phyloP scores from a whole-genome alignment of 2,797 vertebrate genomes.

The Rachycentron canadum region DNA sequence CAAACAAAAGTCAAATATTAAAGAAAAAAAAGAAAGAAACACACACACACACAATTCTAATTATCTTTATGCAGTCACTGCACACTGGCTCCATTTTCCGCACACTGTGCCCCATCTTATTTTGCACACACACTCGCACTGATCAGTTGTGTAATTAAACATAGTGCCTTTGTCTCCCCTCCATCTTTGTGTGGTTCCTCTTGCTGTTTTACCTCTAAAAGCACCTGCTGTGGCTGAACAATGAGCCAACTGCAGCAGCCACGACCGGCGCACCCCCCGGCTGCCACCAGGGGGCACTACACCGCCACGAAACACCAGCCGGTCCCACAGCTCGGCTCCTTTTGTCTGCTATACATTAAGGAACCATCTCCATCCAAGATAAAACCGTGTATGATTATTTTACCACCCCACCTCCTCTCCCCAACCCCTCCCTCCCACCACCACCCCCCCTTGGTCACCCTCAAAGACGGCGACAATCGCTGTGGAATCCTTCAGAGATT shows the following conservation, averaged over 20 bases:
- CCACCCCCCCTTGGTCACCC: not conserved
- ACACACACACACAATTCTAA: not conserved
- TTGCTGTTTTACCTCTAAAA: slow-evolving; percentile 43
- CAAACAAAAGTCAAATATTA: not conserved
- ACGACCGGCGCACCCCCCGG: not conserved
- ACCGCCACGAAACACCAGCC: slow-evolving; percentile 36
- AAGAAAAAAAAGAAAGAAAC: not conserved
- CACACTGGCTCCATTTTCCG: not conserved
- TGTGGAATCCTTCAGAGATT: slow-evolving; percentile 66
- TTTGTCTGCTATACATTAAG: slow-evolving; percentile 75
- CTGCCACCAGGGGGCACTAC: slow-evolving; percentile 70
- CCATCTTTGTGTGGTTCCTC: slow-evolving; percentile 26
- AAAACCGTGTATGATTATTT: slow-evolving; percentile 67
- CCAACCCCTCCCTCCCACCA: slow-evolving; percentile 7
- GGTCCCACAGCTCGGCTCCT: slow-evolving; percentile 32
- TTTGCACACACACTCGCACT: slow-evolving; percentile 2
- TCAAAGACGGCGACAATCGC: slow-evolving; percentile 37
- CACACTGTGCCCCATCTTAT: slow-evolving; percentile 6
- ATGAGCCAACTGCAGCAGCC: slow-evolving; percentile 32
- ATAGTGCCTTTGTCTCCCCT: slow-evolving; percentile 19
- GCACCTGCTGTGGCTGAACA: slow-evolving; percentile 51
- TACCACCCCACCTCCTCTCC: slow-evolving; percentile 15
- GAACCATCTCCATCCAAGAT: slow-evolving; percentile 52
- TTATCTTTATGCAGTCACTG: not conserved
- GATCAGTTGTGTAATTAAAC: slow-evolving; percentile 33